Percentiles rank a stretch among this genome's conserved stretches.
These are phyloP conservation scores for Synergus itoensis DNA, from an alignment of 2,888 invertebrate species.

Conservation along the genomic window DNA sequence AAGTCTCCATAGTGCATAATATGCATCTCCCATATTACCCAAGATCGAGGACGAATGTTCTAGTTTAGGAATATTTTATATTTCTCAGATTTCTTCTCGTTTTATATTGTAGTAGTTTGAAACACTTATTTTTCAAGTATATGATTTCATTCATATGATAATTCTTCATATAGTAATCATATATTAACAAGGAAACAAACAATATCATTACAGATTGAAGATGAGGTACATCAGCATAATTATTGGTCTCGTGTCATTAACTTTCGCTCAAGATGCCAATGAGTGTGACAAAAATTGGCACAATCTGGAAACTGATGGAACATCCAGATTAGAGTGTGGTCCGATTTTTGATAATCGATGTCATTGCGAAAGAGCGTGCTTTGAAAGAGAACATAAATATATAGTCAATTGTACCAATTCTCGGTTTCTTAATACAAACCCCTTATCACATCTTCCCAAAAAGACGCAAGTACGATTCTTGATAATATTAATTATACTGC, in stretches of 20 bases:
- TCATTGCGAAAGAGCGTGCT: slow-evolving; percentile 80
- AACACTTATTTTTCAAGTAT: neutral
- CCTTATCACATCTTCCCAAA: slow-evolving; percentile 82
- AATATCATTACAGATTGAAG: slow-evolving; percentile 50
- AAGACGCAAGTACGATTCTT: slow-evolving; percentile 80
- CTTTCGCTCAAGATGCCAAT: slow-evolving; percentile 52
- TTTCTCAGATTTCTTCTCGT: neutral
- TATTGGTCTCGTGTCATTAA: slow-evolving; percentile 44
- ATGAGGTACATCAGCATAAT: slow-evolving; percentile 58
- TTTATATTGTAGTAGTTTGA: neutral
- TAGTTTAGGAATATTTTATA: neutral
- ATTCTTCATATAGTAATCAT: neutral
- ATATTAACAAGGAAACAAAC: too few relatives aligned
- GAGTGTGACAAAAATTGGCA: slow-evolving; percentile 69
- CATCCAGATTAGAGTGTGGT: slow-evolving; percentile 75
- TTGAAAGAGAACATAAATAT: slow-evolving; percentile 79
- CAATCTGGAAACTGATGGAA: slow-evolving; percentile 65
- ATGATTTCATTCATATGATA: neutral
- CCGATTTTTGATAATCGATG: slow-evolving; percentile 79
- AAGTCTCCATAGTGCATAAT: slow-evolving; percentile 16
- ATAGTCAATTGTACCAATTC: slow-evolving; percentile 86
- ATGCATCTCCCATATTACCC: slow-evolving; percentile 2
- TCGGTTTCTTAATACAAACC: slow-evolving; percentile 81
- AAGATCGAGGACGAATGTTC: neutral
- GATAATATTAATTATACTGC: neutral